Evolutionary conservation across 2,113 vertebrate species (phyloP).

Genomic region (Regulus satrapa): DNA sequence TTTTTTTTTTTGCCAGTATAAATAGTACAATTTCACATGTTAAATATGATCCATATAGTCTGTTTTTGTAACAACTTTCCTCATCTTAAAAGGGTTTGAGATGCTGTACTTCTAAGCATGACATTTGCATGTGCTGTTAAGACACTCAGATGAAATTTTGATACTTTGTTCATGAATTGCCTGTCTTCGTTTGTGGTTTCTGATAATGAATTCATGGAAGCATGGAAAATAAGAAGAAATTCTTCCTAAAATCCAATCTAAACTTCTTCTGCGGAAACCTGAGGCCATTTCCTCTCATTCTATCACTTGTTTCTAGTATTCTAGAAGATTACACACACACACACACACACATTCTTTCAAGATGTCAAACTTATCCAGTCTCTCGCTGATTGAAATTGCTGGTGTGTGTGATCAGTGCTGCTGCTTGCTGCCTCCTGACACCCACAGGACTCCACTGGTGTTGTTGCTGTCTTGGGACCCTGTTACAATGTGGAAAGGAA

Average conservation of each 20-base stretch:
- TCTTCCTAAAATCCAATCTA: not conserved
- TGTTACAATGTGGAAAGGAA: accelerated
- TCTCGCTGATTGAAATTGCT: not conserved
- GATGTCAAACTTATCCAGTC: not conserved
- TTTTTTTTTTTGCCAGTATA: not conserved
- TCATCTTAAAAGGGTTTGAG: not conserved
- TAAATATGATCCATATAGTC: not conserved
- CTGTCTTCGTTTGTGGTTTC: not conserved
- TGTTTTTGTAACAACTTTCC: not conserved
- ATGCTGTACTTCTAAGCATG: not conserved
- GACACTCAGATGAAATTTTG: not conserved
- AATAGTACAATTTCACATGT: not conserved
- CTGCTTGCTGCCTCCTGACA: not conserved
- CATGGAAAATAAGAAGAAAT: not conserved
- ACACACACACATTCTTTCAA: not conserved
- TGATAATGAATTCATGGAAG: not conserved
- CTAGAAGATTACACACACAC: not conserved
- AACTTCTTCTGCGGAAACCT: not conserved
- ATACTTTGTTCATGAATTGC: not conserved
- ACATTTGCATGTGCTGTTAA: not conserved
- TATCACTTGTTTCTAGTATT: not conserved
- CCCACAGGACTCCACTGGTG: accelerated
- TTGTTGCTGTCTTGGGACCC: not conserved
- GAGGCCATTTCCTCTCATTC: not conserved
- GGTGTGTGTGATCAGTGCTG: not conserved